Evolutionary conservation across 2,888 invertebrate genomes (phyloP).

Genomic region (Clistopyga incitator): DNA sequence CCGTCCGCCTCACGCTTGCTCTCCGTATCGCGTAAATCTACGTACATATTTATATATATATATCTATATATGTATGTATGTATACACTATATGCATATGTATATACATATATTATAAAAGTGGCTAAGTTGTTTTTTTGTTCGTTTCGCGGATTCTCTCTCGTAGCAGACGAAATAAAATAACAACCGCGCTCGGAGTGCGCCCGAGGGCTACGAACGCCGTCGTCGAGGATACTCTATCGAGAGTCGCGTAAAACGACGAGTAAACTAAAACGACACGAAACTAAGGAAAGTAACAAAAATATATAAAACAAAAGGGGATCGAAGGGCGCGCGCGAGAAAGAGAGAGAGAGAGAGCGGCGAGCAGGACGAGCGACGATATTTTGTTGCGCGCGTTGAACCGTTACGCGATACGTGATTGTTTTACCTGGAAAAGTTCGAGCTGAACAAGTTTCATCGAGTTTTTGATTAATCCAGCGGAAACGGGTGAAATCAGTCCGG

Average conservation of each 20-base stretch:
- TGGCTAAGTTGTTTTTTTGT: slow-evolving; percentile 24
- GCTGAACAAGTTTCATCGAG: slow-evolving; percentile 39
- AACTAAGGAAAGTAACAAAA: neutral
- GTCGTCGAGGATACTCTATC: slow-evolving; percentile 25
- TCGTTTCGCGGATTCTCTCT: slow-evolving; percentile 17
- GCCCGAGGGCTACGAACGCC: slow-evolving; percentile 57
- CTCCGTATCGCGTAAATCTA: neutral
- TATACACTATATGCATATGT: neutral
- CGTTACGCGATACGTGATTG: slow-evolving; percentile 32
- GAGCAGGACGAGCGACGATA: neutral
- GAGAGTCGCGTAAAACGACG: slow-evolving; percentile 24
- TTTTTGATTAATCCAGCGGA: slow-evolving; percentile 39
- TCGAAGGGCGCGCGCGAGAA: too few relatives aligned
- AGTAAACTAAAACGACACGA: neutral
- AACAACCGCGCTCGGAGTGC: slow-evolving; percentile 50
- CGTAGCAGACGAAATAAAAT: slow-evolving; percentile 50
- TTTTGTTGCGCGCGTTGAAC: neutral
- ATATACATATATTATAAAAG: neutral
- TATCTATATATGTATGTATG: too few relatives aligned
- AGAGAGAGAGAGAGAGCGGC: neutral
- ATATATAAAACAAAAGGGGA: neutral
- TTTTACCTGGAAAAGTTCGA: slow-evolving; percentile 29
- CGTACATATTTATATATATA: neutral
- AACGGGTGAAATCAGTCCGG: slow-evolving; percentile 24
- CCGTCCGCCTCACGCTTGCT: slow-evolving; percentile 3